Evolutionary conservation across 1,140 invertebrate genomes (phyloP), one percentile per base, ranked within the genome.

Genomic region (Caenorhabditis briggsae): DNA sequence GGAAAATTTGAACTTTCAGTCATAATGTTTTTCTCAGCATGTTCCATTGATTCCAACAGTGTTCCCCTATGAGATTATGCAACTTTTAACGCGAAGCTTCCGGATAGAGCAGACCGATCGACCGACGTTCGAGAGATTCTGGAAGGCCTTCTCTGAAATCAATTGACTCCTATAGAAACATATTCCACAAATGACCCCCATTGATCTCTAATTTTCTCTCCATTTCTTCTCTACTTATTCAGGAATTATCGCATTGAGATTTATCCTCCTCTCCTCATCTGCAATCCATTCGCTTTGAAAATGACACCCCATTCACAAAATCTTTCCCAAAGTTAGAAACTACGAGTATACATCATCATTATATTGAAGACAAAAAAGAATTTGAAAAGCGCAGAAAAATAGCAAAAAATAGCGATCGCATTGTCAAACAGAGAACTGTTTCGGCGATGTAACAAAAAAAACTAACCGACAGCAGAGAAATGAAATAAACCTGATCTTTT

Each of bases 1-100:
- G 12, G 14, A n/a, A 43, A 2, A 46, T 18, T 33, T 33, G 33
- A 33, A 33, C 33, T 33, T 33, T 46, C 20, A 23, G 3, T 50
- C 20, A 53, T 2, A 50, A 25, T 12, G 14, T 43, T 48, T 50
- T 20, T 78, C 50, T 50, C 70, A 78, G 70, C 46, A 53, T 25
- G 70, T 78, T 12, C 70, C 70, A 50, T 53, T 78, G n/a, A 78
- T 78, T n/a, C 70, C 70, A 23, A 78, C 70, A 50, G 70, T 78
- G 8, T 78, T 78, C 6, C 48, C 23, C 20, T 78, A 78, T 78
- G 70, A 78, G 23, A 78, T 78, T 33, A 11, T 50, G 11, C 70
- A 78, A 78, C 70, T 78, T 50, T n/a, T 78, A 3, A 78, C 70
- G 6, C 43, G 70, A 16, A 53, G 70, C 20, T 78, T 78, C 70